Evolutionary conservation across 2,113 vertebrate species (phyloP), one percentile per base, ranked within the genome.

Genomic region (Anser cygnoides): DNA sequence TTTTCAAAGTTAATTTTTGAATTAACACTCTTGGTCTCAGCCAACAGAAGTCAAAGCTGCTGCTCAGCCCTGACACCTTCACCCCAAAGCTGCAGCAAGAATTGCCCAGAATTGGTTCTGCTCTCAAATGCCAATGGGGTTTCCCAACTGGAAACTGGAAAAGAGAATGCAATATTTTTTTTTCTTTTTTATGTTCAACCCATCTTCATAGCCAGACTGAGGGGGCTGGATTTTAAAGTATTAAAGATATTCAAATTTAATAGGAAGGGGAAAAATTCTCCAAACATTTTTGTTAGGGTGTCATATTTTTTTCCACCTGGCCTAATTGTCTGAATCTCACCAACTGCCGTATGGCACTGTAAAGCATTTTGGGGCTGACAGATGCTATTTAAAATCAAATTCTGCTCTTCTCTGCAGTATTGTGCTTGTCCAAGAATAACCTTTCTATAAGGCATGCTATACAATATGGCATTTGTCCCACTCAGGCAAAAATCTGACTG

Each of bases 381-480:
- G 84, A 91, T 67, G 68, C 59, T 89, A 89, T 90, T 94, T 89
- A 70, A 96, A 96, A 97, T 93, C 22, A 89, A 85, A 87, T 90
- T 77, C 65, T 89, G 84, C 74, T 94, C 41, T 82, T 96, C 82
- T 95, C 71, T 96, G 92, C 82, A 77, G 21, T 72, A 65, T 72
- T 78, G 72, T 86, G 88, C 46, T 13, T 92, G 79, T 41, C 94
- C 75, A 92, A 86, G 84, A 95, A 95, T 93, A 96, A 84, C 59
- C 59, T 41, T 95, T 87, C 84, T 90, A 50, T 81, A 92, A 95
- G 70, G 35, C 78, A 57, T 33, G 43, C 73, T 89, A 62, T 54
- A 72, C 77, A 93, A 55, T 80, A 84, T 96, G 90, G 87, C 76
- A 91, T 70, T 81, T 50, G 94, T 91, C 89, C 84, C 85, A 96